Base-by-base conservation (phyloP, 1,140 invertebrate species). In the Parapsyche elsis region DNA sequence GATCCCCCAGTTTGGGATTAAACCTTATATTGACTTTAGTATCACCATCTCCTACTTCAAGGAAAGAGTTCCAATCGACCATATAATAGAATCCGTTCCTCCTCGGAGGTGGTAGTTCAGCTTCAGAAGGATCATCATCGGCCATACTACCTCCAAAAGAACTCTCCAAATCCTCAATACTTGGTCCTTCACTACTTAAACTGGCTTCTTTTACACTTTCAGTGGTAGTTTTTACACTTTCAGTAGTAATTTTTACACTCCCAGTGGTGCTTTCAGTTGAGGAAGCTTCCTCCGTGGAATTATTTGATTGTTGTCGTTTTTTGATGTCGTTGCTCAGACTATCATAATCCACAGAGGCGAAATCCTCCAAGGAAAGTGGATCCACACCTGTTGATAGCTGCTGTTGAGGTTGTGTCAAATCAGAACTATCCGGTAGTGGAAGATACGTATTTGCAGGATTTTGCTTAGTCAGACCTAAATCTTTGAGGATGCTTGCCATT, bases 1-100 rank as follows among this genome's bases (percentile, higher is more conserved):
- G 92, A 86, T 95, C 94, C 0, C 95, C 95, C 59, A 93, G 90
- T 88, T 94, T 94, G 0, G 95, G 95, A 78, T 93, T 90, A 83
- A 95, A 94, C 83, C 93, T 90, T 81, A 96, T 90, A 84, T 94
- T 93, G 0, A 95, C 92, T 86, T 93, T 93, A 73, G 92, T 92
- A 30, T 92, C 92, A 71, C 91, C 93, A n/a, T 94, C 93, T 24
- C 94, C 94, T 1, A 95, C 94, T 85, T 95, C 94, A 2, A 95
- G 87, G 84, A 96, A 96, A 12, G 93, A 92, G 84, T 96, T 95
- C 94, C 94, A 95, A 84, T 96, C 95, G 0, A 95, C 88, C 73
- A 95, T 90, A 86, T 95, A 95, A 84, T 95, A 96, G 61, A 96
- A 92, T 1, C 95, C 95, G 76, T 92, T 95, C 84, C 91, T 92